Evolutionary conservation across 2,888 invertebrate genomes (phyloP), one percentile per base, ranked within the genome.

Genomic region (Drosophila bunnanda): DNA sequence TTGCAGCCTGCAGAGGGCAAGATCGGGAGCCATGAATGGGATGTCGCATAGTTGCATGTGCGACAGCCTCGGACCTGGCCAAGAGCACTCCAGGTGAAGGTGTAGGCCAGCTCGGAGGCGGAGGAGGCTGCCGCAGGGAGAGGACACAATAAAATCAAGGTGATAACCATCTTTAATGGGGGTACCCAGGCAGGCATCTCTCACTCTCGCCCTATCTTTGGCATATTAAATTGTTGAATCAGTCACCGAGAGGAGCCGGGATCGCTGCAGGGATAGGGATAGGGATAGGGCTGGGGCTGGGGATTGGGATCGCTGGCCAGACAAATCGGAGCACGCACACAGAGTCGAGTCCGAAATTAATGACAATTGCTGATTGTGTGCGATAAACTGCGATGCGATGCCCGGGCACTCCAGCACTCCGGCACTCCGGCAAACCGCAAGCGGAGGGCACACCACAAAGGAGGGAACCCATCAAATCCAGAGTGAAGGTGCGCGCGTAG

Each of bases 181-280:
- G 70, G 70, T 25, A 69, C 61, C 56, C 34, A 46, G 53, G 17
- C 39, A 50, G 39, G 36, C 68, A 28, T 44, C 44, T 61, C 46
- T 28, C 46, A 28, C 46, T 46, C 46, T 12, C 46, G 39, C 60
- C 34, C 54, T 48, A 55, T 48, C 65, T 55, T 90, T 87, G 90
- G 90, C 90, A 91, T 91, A 91, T 90, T 91, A 91, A 91, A 91
- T 81, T 88, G 83, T 83, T 82, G 84, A 78, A 84, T 80, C 85
- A 82, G 77, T 78, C 73, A 80, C 75, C 62, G 61, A 62, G 28
- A 12, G 28, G 30, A 36, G 34, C 15, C 1, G 28, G 28, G 28
- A 28, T 44, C 13, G 38, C 15, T 15, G 12, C 12, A 2, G 32
- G 32, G 10, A 34, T 34, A 12, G 34, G 36, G 13, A 36, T 36